Percentiles rank a stretch among this genome's conserved stretches.
These are phyloP conservation scores for Etheostoma spectabile DNA, from an alignment of 2,113 vertebrate species.

Conservation along the genomic window DNA sequence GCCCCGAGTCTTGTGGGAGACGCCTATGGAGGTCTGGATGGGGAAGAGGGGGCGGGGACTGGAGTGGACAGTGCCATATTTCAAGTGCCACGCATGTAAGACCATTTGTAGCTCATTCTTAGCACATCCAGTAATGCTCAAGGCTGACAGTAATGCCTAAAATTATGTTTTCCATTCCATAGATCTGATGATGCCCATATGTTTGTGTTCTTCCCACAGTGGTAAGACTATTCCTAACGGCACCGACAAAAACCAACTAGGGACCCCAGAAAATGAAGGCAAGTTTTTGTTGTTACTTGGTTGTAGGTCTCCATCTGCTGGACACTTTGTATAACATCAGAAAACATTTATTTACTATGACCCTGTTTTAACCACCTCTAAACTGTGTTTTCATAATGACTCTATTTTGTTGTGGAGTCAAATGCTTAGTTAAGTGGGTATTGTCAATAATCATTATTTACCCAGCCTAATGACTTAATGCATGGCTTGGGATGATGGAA, in stretches of 20 bases:
- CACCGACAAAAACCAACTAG: slow-evolving; percentile 81
- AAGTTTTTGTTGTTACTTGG: slow-evolving; percentile 69
- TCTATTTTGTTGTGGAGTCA: slow-evolving; percentile 5
- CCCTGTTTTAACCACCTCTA: background rate
- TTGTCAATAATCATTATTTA: slow-evolving; percentile 22
- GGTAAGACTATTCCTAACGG: slow-evolving; percentile 93
- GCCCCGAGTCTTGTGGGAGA: slow-evolving; percentile 92
- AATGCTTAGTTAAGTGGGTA: slow-evolving; percentile 26
- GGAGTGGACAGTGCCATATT: slow-evolving; percentile 92
- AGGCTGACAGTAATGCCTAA: background rate
- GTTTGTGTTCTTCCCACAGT: slow-evolving; percentile 67
- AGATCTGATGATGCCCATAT: background rate
- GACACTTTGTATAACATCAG: slow-evolving; percentile 1
- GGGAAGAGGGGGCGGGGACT: slow-evolving; percentile 88
- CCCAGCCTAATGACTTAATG: slow-evolving; percentile 27
- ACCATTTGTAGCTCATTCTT: slow-evolving; percentile 9
- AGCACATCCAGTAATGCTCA: background rate
- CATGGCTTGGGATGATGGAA: background rate
- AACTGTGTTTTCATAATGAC: background rate
- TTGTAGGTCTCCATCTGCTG: slow-evolving; percentile 66
- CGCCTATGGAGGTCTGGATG: slow-evolving; percentile 90
- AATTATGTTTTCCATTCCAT: background rate
- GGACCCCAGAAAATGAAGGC: slow-evolving; percentile 91
- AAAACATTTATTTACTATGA: background rate
- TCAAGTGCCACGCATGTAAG: slow-evolving; percentile 96